A percentile compares a stretch with the other conserved stretches of the same genome.
These are phyloP conservation scores for Trichoplusia ni DNA, from an alignment of 1,140 invertebrate species.

Conservation along the genomic window DNA sequence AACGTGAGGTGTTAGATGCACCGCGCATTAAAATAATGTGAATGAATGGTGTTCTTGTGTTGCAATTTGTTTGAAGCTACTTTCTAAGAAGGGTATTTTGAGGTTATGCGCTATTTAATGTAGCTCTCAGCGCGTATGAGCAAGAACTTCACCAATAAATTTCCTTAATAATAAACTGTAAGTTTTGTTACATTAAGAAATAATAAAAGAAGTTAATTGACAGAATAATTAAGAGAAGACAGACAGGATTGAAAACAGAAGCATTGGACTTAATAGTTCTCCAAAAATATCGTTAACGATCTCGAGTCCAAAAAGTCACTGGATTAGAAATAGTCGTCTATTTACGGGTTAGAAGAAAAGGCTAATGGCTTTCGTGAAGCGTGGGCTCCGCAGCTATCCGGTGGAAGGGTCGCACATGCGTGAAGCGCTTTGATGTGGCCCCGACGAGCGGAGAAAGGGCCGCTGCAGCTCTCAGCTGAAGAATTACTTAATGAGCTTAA, in stretches of 20 bases:
- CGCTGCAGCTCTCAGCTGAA: background rate
- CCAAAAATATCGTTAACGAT: background rate
- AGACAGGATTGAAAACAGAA: background rate
- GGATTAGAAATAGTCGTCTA: slow-evolving; percentile 21
- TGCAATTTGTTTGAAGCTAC: background rate
- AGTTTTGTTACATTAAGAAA: too few species aligned
- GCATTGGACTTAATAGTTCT: background rate
- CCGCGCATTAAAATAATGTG: background rate
- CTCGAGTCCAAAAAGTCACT: slow-evolving; percentile 9
- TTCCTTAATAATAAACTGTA: too few species aligned
- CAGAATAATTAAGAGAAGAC: background rate
- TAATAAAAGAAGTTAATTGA: background rate
- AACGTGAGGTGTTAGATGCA: slow-evolving; percentile 24
- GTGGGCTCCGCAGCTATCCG: slow-evolving; percentile 13
- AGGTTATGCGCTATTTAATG: too few species aligned
- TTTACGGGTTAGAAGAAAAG: slow-evolving; percentile 25
- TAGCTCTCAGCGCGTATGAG: too few species aligned
- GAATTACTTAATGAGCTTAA: background rate
- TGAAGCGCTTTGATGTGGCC: slow-evolving; percentile 20
- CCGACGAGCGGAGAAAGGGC: slow-evolving; percentile 11
- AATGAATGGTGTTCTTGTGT: slow-evolving; percentile 18
- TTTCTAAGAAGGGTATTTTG: slow-evolving; percentile 6
- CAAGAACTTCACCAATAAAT: too few species aligned
- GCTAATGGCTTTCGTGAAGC: slow-evolving; percentile 28
- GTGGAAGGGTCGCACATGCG: slow-evolving; percentile 24